A percentile compares a stretch with the other conserved stretches of the same genome.
Evolutionary conservation across 2,797 vertebrate species (phyloP).

Genomic region (Acanthiza pusilla): DNA sequence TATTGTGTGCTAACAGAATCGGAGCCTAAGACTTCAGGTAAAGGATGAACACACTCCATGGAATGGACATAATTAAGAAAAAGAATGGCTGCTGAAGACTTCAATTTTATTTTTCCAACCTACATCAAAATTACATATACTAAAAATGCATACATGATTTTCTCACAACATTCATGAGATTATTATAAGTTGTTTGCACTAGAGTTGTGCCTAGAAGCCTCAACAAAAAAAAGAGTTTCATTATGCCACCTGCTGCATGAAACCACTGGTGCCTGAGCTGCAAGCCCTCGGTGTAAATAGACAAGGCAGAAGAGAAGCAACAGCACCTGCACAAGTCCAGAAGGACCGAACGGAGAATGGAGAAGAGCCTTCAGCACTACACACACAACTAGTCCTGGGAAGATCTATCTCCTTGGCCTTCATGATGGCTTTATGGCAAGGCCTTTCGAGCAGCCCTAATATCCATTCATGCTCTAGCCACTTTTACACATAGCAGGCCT

Average conservation of each 20-base stretch:
- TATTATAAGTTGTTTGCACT: background rate
- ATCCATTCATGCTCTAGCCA: background rate
- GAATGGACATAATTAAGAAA: background rate
- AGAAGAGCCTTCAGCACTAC: background rate
- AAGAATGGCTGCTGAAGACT: background rate
- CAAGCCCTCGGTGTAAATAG: background rate
- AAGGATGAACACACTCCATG: background rate
- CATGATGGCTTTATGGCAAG: background rate
- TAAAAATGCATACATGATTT: background rate
- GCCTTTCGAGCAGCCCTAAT: background rate
- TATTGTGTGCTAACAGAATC: background rate
- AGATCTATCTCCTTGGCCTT: background rate
- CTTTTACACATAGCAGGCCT: background rate
- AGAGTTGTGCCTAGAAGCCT: background rate
- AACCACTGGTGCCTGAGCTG: background rate
- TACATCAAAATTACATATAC: background rate
- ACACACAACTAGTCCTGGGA: fast-evolving
- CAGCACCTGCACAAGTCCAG: background rate
- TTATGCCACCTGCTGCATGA: background rate
- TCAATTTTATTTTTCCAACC: background rate
- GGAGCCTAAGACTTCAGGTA: background rate
- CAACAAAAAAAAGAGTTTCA: background rate
- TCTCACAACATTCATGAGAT: background rate
- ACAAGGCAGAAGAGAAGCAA: background rate
- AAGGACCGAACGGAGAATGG: background rate